phyloP scores from a whole-genome alignment of 2,797 vertebrate species.

The Petrocephalus sullivani region DNA sequence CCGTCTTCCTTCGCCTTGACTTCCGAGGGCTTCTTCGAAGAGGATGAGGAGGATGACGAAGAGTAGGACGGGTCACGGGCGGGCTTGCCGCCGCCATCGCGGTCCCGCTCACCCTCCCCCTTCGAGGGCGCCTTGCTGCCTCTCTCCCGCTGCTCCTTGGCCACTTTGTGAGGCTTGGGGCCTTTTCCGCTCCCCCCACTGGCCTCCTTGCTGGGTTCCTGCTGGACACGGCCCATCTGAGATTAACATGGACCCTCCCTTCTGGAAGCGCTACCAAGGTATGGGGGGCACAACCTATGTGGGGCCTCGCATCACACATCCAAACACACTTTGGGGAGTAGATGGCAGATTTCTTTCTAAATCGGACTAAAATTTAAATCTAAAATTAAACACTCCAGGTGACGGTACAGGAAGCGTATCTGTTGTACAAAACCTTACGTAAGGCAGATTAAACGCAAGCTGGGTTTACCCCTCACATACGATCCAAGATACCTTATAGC shows the following conservation, averaged over 20 bases:
- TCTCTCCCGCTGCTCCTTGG: constrained; percentile 91
- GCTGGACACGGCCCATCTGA: neutral
- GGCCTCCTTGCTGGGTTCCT: constrained; percentile 76
- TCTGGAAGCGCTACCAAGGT: neutral
- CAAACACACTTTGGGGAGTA: neutral
- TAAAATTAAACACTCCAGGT: neutral
- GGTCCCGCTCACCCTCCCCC: constrained; percentile 79
- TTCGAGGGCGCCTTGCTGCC: constrained; percentile 92
- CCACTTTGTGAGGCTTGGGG: constrained; percentile 85
- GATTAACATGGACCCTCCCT: neutral
- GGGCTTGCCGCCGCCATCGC: constrained; percentile 69
- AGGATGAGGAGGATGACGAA: constrained; percentile 44
- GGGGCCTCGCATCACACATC: neutral
- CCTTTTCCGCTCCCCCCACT: constrained; percentile 72
- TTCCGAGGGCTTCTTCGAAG: constrained; percentile 78
- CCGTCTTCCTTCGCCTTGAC: constrained; percentile 87
- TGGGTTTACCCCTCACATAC: neutral
- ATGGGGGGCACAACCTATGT: neutral
- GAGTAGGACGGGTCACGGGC: constrained; percentile 56
- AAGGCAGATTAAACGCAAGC: neutral
- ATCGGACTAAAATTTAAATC: too few species aligned
- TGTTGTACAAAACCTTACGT: neutral
- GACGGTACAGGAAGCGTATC: neutral
- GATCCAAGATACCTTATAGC: neutral
- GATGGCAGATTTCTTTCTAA: neutral